These are phyloP conservation scores for Trichonephila clavata DNA, from an alignment of 1,140 invertebrate genomes.

Conservation along the genomic window DNA sequence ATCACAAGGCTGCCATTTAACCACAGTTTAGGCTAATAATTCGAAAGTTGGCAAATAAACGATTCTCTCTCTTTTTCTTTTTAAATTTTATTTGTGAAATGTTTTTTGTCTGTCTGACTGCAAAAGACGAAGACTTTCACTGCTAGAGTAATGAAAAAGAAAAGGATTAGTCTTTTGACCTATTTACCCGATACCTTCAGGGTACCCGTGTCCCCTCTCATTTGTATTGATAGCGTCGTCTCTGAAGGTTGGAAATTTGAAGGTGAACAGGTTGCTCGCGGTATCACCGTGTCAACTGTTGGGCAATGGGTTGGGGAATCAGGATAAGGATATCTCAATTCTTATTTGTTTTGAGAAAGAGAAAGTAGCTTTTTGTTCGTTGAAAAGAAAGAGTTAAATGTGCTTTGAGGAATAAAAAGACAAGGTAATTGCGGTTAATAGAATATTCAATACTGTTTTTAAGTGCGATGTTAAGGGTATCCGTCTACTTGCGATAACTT, in stretches of 20 bases:
- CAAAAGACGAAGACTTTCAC: not conserved
- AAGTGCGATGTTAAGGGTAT: too few relatives aligned
- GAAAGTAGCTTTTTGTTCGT: not conserved
- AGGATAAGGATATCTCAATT: not conserved
- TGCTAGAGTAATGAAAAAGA: not conserved
- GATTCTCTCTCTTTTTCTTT: too few relatives aligned
- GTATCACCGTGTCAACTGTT: not conserved
- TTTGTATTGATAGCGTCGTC: not conserved
- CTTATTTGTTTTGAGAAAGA: not conserved
- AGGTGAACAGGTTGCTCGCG: slow-evolving; percentile 4
- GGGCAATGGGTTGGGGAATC: not conserved
- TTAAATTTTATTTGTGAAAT: not conserved
- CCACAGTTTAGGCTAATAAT: too few relatives aligned
- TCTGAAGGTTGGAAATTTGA: not conserved
- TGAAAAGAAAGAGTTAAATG: not conserved
- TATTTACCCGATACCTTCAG: not conserved
- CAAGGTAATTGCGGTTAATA: not conserved
- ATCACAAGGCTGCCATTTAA: too few relatives aligned
- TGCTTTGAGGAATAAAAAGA: not conserved
- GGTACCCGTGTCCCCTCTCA: not conserved
- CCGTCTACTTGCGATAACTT: too few relatives aligned
- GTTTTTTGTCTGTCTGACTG: not conserved
- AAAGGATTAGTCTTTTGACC: not conserved
- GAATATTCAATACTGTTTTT: too few relatives aligned
- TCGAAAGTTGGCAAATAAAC: too few relatives aligned